Evolutionary conservation across 1,140 invertebrate species (phyloP).

Genomic region (Drosophila willistoni): DNA sequence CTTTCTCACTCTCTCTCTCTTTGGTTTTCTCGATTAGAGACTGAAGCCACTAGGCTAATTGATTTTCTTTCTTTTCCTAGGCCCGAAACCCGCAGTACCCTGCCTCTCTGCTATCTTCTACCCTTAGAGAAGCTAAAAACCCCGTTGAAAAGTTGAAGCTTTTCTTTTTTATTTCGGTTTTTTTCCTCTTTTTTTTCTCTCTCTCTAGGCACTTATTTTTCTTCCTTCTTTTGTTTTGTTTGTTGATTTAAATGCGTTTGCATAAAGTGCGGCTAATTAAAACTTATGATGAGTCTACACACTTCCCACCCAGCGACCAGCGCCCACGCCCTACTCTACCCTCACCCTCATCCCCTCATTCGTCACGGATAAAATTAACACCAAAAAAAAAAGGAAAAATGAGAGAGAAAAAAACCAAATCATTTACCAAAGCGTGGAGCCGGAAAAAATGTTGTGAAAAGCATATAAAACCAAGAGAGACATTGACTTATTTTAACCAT

Average conservation of each 20-base stretch:
- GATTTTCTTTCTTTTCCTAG: constrained; percentile 54
- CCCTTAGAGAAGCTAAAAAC: constrained; percentile 7
- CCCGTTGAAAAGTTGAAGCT: background rate
- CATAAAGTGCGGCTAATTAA: constrained; percentile 80
- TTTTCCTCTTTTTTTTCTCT: constrained; percentile 16
- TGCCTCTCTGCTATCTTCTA: background rate
- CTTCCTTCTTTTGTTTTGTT: constrained; percentile 31
- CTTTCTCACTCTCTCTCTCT: constrained; percentile 9
- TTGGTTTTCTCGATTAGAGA: constrained; percentile 40
- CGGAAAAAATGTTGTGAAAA: constrained; percentile 13
- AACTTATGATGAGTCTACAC: constrained; percentile 58
- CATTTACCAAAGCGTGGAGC: constrained; percentile 13
- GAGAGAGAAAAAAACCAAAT: constrained; percentile 18
- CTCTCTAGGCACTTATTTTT: constrained; percentile 8
- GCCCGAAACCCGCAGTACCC: background rate
- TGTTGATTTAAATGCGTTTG: constrained; percentile 70
- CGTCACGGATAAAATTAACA: constrained; percentile 21
- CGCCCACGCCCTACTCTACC: background rate
- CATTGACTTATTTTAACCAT: background rate
- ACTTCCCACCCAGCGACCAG: background rate
- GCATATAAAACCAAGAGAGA: constrained; percentile 14
- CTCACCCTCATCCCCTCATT: background rate
- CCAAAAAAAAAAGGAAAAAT: constrained; percentile 27
- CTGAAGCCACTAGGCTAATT: constrained; percentile 52
- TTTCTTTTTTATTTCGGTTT: constrained; percentile 36